phyloP scores from a whole-genome alignment of 30 jellyfish, hydroid and myxozoan species.

The Catostylus mosaicus region DNA sequence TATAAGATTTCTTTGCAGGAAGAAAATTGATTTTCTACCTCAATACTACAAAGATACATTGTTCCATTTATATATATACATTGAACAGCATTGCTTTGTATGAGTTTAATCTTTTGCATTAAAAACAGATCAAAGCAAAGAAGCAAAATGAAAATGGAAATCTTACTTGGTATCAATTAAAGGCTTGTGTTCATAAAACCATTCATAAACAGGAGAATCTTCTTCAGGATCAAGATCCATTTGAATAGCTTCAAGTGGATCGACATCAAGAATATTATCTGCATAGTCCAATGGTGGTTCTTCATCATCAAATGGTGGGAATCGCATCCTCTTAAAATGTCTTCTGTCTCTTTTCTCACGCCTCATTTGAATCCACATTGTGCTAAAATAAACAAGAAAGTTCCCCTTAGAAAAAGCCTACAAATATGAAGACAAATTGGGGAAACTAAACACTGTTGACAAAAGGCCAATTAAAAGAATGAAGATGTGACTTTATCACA shows the following conservation, averaged over 20 bases:
- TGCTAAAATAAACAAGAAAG: conserved; percentile 31
- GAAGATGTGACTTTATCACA: no score
- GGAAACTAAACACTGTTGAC: no score
- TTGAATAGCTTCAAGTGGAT: conserved; percentile 96
- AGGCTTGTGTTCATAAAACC: conserved; percentile 99
- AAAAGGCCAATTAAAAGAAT: no score
- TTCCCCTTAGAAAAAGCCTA: not conserved
- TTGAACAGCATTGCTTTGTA: no score
- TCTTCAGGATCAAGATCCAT: conserved; percentile 97
- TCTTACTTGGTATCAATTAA: conserved; percentile 83
- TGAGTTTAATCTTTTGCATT: no score
- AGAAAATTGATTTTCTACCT: no score
- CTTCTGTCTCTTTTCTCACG: conserved; percentile 99
- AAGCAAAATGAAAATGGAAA: not conserved
- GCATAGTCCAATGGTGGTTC: conserved; percentile 99
- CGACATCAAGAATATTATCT: conserved; percentile 98
- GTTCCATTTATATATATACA: no score
- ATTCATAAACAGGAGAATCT: conserved; percentile 90
- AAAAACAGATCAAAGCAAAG: no score
- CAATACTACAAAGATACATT: no score
- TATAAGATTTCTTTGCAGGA: no score
- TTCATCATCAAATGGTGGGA: conserved; percentile 99
- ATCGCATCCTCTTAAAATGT: conserved; percentile 98
- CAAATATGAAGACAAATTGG: no score
- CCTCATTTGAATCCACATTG: conserved; percentile 99